Evolutionary conservation across 2,797 vertebrate genomes (phyloP), one percentile per base, ranked within the genome.

Genomic region (Cuculus canorus): DNA sequence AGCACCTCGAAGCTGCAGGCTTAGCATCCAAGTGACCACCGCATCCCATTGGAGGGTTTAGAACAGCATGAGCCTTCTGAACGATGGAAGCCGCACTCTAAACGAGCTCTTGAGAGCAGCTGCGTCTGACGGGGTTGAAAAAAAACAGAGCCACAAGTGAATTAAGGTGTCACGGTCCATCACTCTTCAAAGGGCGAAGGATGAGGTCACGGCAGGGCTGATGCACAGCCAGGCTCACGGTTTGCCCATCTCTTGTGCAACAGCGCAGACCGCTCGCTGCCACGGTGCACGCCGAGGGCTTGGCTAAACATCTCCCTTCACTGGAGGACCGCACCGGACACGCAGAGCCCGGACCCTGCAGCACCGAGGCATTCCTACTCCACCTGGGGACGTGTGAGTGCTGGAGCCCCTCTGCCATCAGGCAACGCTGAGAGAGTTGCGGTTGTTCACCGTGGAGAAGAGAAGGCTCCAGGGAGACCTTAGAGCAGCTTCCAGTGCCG

Each of bases 21-120:
- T 17, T 37, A 1, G 8, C 43, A 21, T 2, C 65, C 2, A 0
- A 22, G 48, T 5, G 30, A 5, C 30, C 32, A 2, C 12, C 1
- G 3, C 33, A 5, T 15, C 72, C 78, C 13, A 0, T 3, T 6
- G 16, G 37, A 28, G 43, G 54, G n/a, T 27, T 48, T 6, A 24
- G 53, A n/a, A 69, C 35, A 41, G 25, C 43, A 3, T 17, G 4
- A 43, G 41, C 47, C 37, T n/a, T 53, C 35, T 13, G 11, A 32
- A 8, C 2, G 25, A 64, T 3, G 2, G 33, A 53, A 82, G 48
- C 28, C 54, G 24, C 2, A 0, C 57, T 45, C 56, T 56, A 64
- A 69, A 39, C 11, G 53, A 25, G 13, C 33, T 19, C 60, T 6
- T 28, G 28, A 27, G 66, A 82, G 32, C 11, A 7, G 7, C 39